A percentile compares a stretch with the other conserved stretches of the same genome.
phyloP scores from a whole-genome alignment of 1,140 invertebrate species.

The Drosophila fuyamai region DNA sequence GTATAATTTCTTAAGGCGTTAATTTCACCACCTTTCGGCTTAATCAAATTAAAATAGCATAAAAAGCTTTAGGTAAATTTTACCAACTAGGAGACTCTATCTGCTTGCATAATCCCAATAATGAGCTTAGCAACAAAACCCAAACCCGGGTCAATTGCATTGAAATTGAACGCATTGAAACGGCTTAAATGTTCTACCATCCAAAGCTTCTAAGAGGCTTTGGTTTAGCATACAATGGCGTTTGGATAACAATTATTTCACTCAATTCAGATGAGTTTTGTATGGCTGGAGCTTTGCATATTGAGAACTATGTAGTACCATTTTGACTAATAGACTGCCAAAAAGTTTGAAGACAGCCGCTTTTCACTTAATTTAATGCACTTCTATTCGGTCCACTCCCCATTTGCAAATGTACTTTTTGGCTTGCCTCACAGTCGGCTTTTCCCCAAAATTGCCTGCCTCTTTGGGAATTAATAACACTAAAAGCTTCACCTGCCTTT shows the following conservation, averaged over 20 bases:
- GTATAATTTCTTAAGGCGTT: too few species aligned
- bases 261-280: conserved; percentile 17
- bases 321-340: not conserved
- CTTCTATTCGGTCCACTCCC: not conserved
- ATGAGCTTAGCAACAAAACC: conserved; percentile 20
- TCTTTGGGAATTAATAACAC: conserved; percentile 45
- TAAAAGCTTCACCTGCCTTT: conserved; percentile 41
- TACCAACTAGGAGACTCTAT: conserved; percentile 7
- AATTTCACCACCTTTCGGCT: too few species aligned
- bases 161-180: conserved; percentile 35
- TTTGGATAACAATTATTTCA: conserved; percentile 26
- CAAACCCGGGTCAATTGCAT: conserved; percentile 31
- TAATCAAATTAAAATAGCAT: too few species aligned
- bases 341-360: not conserved
- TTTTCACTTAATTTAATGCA: conserved; percentile 34
- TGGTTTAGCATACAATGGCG: conserved; percentile 26
- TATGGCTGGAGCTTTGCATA: not conserved
- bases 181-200: conserved; percentile 33
- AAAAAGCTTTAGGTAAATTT: not conserved
- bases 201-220: conserved; percentile 40
- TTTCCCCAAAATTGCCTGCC: conserved; percentile 7
- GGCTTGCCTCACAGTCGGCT: not conserved
- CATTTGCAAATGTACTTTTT: conserved; percentile 40
- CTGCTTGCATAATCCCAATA: conserved; percentile 24
- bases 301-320: not conserved